Evolutionary conservation across 2,888 invertebrate species (phyloP).

Genomic region (Bugulina stolonifera): DNA sequence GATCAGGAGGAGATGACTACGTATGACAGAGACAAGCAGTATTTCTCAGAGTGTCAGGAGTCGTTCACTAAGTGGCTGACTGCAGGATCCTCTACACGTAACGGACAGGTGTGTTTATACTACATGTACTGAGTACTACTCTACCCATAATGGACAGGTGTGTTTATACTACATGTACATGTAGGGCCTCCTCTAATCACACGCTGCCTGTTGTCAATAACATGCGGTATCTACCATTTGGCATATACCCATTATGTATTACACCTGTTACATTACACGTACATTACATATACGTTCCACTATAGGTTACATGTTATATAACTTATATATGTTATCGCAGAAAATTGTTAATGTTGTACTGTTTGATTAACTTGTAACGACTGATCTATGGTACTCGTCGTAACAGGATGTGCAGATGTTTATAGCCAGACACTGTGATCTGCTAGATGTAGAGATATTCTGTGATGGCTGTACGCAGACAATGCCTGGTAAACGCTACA

Average conservation of each 20-base stretch:
- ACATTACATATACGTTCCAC: too few relatives aligned
- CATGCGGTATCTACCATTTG: too few relatives aligned
- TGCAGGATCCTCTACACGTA: neutral
- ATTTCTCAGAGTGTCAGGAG: slow-evolving; percentile 42
- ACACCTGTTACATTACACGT: too few relatives aligned
- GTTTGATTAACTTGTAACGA: too few relatives aligned
- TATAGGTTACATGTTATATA: too few relatives aligned
- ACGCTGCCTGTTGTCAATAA: too few relatives aligned
- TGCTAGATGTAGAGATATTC: slow-evolving; percentile 48
- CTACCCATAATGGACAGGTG: neutral
- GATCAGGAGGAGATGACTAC: slow-evolving; percentile 42
- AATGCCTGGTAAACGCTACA: slow-evolving; percentile 45
- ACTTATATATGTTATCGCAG: too few relatives aligned
- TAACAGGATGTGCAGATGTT: slow-evolving; percentile 48
- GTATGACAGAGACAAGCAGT: slow-evolving; percentile 43
- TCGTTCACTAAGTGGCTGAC: slow-evolving; percentile 38
- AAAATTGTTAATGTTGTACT: too few relatives aligned
- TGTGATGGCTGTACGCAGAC: slow-evolving; percentile 51
- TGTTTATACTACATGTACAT: too few relatives aligned
- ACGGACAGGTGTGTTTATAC: neutral
- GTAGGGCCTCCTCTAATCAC: too few relatives aligned
- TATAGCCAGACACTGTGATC: slow-evolving; percentile 47
- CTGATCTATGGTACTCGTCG: too few relatives aligned
- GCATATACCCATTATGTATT: too few relatives aligned
- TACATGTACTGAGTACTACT: neutral